Percentiles rank a stretch among this genome's conserved stretches.
phyloP scores from a whole-genome alignment of 1,140 invertebrate species.

The Vollenhovia emeryi region DNA sequence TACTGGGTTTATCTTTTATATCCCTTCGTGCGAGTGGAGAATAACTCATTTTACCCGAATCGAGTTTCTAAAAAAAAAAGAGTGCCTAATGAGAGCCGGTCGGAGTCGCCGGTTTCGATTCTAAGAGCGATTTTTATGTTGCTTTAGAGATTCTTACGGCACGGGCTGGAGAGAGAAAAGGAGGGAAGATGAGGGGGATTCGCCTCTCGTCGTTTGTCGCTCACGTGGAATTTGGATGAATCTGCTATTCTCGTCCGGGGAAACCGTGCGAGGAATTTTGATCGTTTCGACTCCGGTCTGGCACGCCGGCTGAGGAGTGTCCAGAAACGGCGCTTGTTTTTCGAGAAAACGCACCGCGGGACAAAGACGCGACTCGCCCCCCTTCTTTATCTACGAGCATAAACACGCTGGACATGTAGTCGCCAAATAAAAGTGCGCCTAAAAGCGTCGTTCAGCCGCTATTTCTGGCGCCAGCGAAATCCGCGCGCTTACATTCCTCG shows the following conservation, averaged over 20 bases:
- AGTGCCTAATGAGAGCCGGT: neutral
- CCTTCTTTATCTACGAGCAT: slow-evolving; percentile 54
- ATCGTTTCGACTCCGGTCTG: slow-evolving; percentile 46
- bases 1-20: slow-evolving; percentile 2
- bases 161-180: neutral
- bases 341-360: neutral
- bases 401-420: slow-evolving; percentile 42
- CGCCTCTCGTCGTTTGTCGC: slow-evolving; percentile 17
- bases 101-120: neutral
- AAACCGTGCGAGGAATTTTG: slow-evolving; percentile 72
- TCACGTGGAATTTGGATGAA: slow-evolving; percentile 70
- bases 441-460: slow-evolving; percentile 41
- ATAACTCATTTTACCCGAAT: slow-evolving; percentile 34
- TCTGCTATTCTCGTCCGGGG: slow-evolving; percentile 63
- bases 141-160: slow-evolving; percentile 47
- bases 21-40: neutral
- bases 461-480: slow-evolving; percentile 36
- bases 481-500: slow-evolving; percentile 21
- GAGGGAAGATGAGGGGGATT: neutral
- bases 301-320: neutral
- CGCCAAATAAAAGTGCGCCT: slow-evolving; percentile 27
- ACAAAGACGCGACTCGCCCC: neutral
- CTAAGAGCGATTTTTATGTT: slow-evolving; percentile 57
- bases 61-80: neutral
- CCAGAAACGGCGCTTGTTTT: slow-evolving; percentile 40